Percentiles rank a stretch among this genome's conserved stretches.
phyloP scores from a whole-genome alignment of 2,888 invertebrate species.

The Argynnis bischoffii region DNA sequence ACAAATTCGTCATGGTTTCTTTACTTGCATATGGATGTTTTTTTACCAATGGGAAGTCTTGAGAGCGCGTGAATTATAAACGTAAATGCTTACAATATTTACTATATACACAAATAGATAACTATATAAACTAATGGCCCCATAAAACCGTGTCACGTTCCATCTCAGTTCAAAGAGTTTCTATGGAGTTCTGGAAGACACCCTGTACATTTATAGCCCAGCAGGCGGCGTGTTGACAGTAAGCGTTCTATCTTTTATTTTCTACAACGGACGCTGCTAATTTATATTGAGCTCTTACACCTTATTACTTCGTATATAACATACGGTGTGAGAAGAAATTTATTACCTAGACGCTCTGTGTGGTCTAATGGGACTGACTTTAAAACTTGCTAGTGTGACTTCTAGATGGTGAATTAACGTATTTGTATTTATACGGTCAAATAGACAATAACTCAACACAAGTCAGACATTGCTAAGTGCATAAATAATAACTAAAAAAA shows the following conservation, averaged over 20 bases:
- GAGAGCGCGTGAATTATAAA: too few species aligned
- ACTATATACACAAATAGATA: background rate
- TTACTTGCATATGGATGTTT: too few species aligned
- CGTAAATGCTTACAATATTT: too few species aligned
- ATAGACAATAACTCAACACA: too few species aligned
- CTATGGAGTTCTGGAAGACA: background rate
- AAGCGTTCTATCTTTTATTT: constrained; percentile 3
- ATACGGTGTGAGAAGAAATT: background rate
- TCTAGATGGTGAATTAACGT: too few species aligned
- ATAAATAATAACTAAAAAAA: too few species aligned
- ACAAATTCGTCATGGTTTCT: too few species aligned
- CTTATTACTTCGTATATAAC: background rate
- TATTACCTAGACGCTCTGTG: background rate
- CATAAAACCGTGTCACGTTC: background rate
- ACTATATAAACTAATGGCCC: background rate
- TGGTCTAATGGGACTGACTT: too few species aligned
- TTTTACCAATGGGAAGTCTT: too few species aligned
- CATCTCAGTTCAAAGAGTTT: background rate
- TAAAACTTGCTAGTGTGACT: too few species aligned
- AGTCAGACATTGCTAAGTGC: too few species aligned
- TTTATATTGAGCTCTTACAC: constrained; percentile 1
- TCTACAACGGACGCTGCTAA: background rate
- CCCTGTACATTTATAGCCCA: constrained; percentile 7
- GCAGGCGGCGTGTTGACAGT: constrained; percentile 1
- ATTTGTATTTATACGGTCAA: too few species aligned